phyloP scores from a whole-genome alignment of 2,797 vertebrate genomes.

The Phaenicophaeus curvirostris region DNA sequence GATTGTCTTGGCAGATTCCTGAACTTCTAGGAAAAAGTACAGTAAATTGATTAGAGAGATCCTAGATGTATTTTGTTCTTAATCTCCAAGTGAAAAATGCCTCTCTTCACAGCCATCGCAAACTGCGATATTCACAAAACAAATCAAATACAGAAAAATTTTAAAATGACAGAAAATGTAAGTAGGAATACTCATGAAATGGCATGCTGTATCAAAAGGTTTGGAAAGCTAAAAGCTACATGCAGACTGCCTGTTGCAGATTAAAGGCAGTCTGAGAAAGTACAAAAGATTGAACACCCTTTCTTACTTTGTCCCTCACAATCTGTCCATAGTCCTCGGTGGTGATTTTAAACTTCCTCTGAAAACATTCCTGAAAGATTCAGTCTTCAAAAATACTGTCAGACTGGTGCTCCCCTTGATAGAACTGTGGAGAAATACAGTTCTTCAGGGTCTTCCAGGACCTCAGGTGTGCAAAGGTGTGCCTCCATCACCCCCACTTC shows the following conservation, averaged over 20 bases:
- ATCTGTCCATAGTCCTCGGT: not conserved
- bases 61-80: not conserved
- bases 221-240: not conserved
- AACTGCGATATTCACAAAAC: not conserved
- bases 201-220: not conserved
- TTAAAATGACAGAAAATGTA: not conserved
- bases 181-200: not conserved
- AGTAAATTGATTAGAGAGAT: not conserved
- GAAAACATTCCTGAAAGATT: not conserved
- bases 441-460: not conserved
- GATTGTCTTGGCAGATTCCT: not conserved
- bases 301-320: not conserved
- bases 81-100: not conserved
- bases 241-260: not conserved
- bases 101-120: not conserved
- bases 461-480: accelerated
- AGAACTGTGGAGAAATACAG: not conserved
- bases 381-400: not conserved
- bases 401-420: not conserved
- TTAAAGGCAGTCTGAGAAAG: not conserved
- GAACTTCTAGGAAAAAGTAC: not conserved
- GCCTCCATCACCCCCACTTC: not conserved
- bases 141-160: not conserved
- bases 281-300: not conserved
- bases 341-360: not conserved